Evolutionary conservation across 2,888 invertebrate species (phyloP), one percentile per base, ranked within the genome.

Genomic region (Acanthoscelides obtectus): DNA sequence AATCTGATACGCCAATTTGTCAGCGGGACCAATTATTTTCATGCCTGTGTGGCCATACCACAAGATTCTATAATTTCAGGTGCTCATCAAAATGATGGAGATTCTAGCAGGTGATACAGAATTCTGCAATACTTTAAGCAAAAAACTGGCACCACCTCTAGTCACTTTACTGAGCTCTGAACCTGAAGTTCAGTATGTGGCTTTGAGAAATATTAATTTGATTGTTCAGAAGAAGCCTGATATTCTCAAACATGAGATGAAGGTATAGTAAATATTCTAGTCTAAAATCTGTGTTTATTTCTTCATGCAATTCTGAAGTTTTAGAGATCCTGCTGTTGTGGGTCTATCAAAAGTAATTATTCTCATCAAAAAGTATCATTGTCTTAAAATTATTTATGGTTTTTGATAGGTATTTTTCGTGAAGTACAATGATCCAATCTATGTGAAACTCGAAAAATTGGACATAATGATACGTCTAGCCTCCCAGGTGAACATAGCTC

Each of bases 401-500:
- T n/a, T n/a, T 64, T 79, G 71, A 0, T 81, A 89, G 89, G 92
- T 93, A 70, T 99, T 99, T 88, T 99, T 99, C 85, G 99, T 99
- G 64, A 99, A 99, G 84, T 99, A 99, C 88, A 99, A 99, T 86
- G 99, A 99, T 87, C 99, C 99, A 0, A 99, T 99, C 84, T 99
- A 99, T 86, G 99, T 99, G 66, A 99, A 99, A 85, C 88, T 99
- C 74, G 99, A 99, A 85, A 99, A 99, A 84, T 84, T 99, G 80
- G 99, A 99, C 84, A 99, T 99, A 72, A 99, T 99, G 99, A 99
- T 99, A 81, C 92, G 99, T 20, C 88, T 99, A 78, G 99, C 99
- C 20, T 97, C 97, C 67, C 98, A 99, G 85, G 93, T 95, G 20
- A 99, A 99, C 86, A 99, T 99, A 80, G 96, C 98, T 0, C 99